These are phyloP conservation scores for Eclectus roratus DNA, from an alignment of 2,113 vertebrate genomes.

Conservation along the genomic window DNA sequence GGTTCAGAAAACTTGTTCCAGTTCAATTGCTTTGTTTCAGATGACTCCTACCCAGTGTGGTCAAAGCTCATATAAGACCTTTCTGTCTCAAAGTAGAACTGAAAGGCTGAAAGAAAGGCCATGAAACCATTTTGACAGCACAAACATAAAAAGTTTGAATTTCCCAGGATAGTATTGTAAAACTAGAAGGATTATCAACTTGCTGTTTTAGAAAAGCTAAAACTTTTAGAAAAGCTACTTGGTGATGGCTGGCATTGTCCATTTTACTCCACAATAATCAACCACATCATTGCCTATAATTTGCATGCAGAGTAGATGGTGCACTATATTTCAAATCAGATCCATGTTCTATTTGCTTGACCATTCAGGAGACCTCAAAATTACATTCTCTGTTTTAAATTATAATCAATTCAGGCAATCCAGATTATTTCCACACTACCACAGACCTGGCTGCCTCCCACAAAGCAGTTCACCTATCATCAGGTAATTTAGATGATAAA, in stretches of 20 bases:
- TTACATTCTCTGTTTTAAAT: background rate
- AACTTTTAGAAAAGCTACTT: background rate
- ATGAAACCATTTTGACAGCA: background rate
- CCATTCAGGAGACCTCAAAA: background rate
- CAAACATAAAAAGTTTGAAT: background rate
- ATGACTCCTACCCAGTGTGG: background rate
- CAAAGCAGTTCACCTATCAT: background rate
- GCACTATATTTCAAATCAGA: background rate
- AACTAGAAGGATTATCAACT: background rate
- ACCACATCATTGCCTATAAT: background rate
- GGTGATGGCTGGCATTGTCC: background rate
- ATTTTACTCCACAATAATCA: background rate
- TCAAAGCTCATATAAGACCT: conserved; percentile 11
- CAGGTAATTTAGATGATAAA: background rate
- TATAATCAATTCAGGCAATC: background rate
- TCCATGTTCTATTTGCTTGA: background rate
- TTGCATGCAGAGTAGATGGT: background rate
- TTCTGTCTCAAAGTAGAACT: background rate
- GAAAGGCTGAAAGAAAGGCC: background rate
- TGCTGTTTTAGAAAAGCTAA: background rate
- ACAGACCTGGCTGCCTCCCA: background rate
- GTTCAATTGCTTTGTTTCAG: background rate
- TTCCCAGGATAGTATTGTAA: background rate
- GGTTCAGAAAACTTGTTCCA: background rate
- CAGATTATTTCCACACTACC: background rate